Evolutionary conservation across 1,140 invertebrate species (phyloP), one percentile per base, ranked within the genome.

Genomic region (Cardiocondyla obscurior): DNA sequence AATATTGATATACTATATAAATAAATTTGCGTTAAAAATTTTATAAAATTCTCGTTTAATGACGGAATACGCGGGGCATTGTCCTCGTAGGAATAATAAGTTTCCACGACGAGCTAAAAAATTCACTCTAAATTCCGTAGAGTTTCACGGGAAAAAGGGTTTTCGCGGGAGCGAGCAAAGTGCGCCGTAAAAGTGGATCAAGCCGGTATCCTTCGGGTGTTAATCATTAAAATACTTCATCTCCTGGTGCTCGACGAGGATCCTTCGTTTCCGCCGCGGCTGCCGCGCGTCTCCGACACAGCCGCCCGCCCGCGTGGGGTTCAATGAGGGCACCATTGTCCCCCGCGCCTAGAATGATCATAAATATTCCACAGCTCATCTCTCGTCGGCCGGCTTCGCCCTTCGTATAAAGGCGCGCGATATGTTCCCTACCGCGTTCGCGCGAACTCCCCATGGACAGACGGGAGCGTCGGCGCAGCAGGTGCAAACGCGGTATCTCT

Each of bases 361-460:
- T 90, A 90, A 89, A 90, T 91, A 90, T 90, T 91, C 77, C 73
- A 90, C 82, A 74, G 55, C 88, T 91, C 88, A 82, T 90, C 82
- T 88, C 76, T 85, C n/a, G 19, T 55, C 64, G 65, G 79, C 10
- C 16, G 60, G 39, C 42, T 39, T 84, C 74, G 58, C 73, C 87
- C 81, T 51, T 83, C 79, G 53, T 57, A 83, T 65, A 90, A 90
- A 86, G 62, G 53, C 65, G 46, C 69, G 85, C 81, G 14, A 88
- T 76, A 85, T 70, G 57, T 85, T 87, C 76, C 70, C 85, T 30
- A 49, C 28, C 58, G 64, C 64, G 85, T 77, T 81, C 51, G 70
- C 69, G 88, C 82, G 60, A 60, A 83, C 79, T 83, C 70, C 64
- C 74, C 62, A 46, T 42, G 74, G 49, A 57, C 58, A 42, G 67